Evolutionary conservation across 2,888 invertebrate species (phyloP), one percentile per base, ranked within the genome.

Genomic region (Drosophila maculinotata): DNA sequence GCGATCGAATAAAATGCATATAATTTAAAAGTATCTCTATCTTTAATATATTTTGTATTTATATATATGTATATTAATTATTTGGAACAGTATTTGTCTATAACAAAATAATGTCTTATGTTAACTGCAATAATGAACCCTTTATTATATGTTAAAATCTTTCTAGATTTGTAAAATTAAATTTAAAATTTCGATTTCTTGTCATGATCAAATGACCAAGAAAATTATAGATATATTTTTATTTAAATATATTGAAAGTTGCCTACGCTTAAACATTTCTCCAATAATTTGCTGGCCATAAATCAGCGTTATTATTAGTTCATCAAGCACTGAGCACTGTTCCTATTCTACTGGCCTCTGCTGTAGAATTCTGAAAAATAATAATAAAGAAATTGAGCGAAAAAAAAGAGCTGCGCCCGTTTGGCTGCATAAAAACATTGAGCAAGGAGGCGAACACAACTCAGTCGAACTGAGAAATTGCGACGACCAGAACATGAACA

Each of bases 401-500:
- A 69, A 78, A 69, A 30, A 41, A 62, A 51, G 45, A 64, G 64
- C 79, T 72, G 76, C 63, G 62, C 69, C 70, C 67, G 52, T 64
- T 69, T 66, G 76, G 60, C 66, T 69, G 77, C 89, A 89, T 89
- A 89, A 89, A 89, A 89, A 81, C 88, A 86, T 88, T 83, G 79
- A 78, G 88, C 80, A 82, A 84, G 79, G 82, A 83, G 88, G 76
- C 80, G 71, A 76, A 66, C 69, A 77, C 78, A 85, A 79, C 71
- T 90, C 89, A 89, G 90, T 90, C 77, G 80, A 87, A 78, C 85
- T 85, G 79, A 84, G 82, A 86, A 83, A 76, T 86, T 87, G 89
- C 87, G 86, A 81, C 88, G 89, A 88, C 62, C 80, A 79, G 79
- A 75, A 77, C 73, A 69, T 75, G 60, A 70, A 51, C 57, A 56